These are phyloP conservation scores for Dromas ardeola DNA, from an alignment of 2,113 vertebrate genomes.

Conservation along the genomic window DNA sequence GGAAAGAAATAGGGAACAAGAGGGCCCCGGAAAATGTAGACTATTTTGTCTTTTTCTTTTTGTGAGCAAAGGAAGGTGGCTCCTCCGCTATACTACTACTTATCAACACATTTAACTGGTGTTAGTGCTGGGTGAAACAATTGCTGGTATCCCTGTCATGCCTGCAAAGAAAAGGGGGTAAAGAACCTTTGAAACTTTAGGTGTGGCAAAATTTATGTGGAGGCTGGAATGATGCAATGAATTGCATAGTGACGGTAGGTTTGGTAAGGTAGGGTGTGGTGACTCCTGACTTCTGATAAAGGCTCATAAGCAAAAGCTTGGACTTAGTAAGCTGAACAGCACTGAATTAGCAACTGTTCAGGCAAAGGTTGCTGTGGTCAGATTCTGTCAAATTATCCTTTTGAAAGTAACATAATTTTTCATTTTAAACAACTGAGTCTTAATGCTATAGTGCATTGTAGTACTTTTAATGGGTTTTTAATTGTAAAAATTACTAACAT, in stretches of 20 bases:
- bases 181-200: background rate
- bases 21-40: background rate
- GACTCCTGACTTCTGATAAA: background rate
- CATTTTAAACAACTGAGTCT: background rate
- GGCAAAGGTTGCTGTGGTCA: background rate
- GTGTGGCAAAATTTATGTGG: background rate
- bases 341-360: background rate
- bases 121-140: background rate
- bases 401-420: background rate
- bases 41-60: background rate
- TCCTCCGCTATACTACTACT: background rate
- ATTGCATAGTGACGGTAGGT: background rate
- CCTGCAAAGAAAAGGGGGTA: background rate
- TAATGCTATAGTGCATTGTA: background rate
- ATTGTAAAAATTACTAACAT: background rate
- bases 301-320: background rate
- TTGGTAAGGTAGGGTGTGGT: background rate
- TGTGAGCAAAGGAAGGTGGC: background rate
- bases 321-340: background rate
- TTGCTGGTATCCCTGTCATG: background rate
- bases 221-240: background rate
- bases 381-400: background rate
- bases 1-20: background rate
- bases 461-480: background rate
- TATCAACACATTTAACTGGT: background rate